Base-by-base conservation (phyloP, 1,140 invertebrate genomes). In the Drosophila sturtevanti region DNA sequence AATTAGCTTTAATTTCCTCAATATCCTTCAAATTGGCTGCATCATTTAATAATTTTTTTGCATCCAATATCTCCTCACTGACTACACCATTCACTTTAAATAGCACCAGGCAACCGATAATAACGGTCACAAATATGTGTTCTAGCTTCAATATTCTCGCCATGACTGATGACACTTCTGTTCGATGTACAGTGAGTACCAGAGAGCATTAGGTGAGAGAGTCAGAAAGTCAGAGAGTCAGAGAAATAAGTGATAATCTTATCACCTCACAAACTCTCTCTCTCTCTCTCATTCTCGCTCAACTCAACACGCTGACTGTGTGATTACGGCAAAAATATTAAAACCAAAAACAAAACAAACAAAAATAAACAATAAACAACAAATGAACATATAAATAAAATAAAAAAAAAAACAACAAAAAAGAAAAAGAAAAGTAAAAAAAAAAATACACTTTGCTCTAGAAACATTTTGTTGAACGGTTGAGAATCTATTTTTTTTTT, bases 1-100 rank as follows among this genome's bases (percentile, higher is more conserved):
- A 89, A 5, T 67, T 75, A 3, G 69, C 48, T 11, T 61, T 37
- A 31, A 89, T 52, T 52, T 73, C 68, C 6, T 79, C 60, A 18
- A 86, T 21, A 9, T 82, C 68, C 56, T 68, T 65, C 12, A 72
- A 35, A 3, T 55, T 24, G 27, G 70, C 27, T 12, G 44, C 38
- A 24, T 67, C 63, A 2, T 52, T 14, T 7, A 51, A 9, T 31
- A 82, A 48, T 59, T 56, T 18, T 24, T 48, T 48, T 16, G 41
- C 41, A 48, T 48, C 11, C 16, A 18, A 0, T 48, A 21, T 9
- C 16, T 48, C 16, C 5, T 48, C 9, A 48, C 9, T 21, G 16
- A 38, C 9, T 18, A 38, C 35, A n/a, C 48, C 22, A 37, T 11
- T 7, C 11, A 22, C 27, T 4, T 31, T 7, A 1, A 56, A 16